phyloP scores from a whole-genome alignment of 2,797 vertebrate genomes.

The Apogon talboti region DNA sequence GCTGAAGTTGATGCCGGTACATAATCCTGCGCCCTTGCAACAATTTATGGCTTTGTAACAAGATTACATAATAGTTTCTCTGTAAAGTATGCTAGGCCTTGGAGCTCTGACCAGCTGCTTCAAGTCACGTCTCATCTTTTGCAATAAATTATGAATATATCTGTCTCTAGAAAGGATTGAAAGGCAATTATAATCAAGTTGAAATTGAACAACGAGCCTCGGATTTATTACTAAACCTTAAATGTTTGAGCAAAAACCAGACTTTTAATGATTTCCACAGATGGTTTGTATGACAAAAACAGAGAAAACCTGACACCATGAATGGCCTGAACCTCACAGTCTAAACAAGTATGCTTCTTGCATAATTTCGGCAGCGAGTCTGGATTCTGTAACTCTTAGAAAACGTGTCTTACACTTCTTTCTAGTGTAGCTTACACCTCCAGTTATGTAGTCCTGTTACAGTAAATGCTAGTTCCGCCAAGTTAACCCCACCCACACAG shows the following conservation, averaged over 20 bases:
- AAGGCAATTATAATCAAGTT: slow-evolving; percentile 10
- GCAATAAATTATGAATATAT: slow-evolving; percentile 33
- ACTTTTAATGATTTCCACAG: slow-evolving; percentile 6
- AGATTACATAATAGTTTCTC: slow-evolving; percentile 46
- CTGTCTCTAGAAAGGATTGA: slow-evolving; percentile 11
- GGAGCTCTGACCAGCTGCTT: slow-evolving; percentile 38
- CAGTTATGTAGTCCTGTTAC: slow-evolving; percentile 71
- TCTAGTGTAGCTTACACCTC: slow-evolving; percentile 53
- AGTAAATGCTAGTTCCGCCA: slow-evolving; percentile 69
- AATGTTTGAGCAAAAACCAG: slow-evolving; percentile 3
- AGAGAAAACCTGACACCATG: slow-evolving; percentile 14
- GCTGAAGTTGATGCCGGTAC: slow-evolving; percentile 1
- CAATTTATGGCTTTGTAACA: slow-evolving; percentile 35
- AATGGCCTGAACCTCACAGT: slow-evolving; percentile 3
- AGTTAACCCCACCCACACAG: slow-evolving; percentile 73
- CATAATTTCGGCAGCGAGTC: slow-evolving; percentile 22
- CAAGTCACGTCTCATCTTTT: slow-evolving; percentile 24
- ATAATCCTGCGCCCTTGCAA: slow-evolving; percentile 35
- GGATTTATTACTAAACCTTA: neutral
- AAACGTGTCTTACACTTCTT: slow-evolving; percentile 52
- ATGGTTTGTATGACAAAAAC: slow-evolving; percentile 15
- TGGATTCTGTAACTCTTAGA: slow-evolving; percentile 35
- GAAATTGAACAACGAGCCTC: slow-evolving; percentile 29
- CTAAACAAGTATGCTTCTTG: slow-evolving; percentile 22
- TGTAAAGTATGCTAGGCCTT: slow-evolving; percentile 31